phyloP scores from a whole-genome alignment of 2,888 invertebrate species.

The Napeogenes sylphis region DNA sequence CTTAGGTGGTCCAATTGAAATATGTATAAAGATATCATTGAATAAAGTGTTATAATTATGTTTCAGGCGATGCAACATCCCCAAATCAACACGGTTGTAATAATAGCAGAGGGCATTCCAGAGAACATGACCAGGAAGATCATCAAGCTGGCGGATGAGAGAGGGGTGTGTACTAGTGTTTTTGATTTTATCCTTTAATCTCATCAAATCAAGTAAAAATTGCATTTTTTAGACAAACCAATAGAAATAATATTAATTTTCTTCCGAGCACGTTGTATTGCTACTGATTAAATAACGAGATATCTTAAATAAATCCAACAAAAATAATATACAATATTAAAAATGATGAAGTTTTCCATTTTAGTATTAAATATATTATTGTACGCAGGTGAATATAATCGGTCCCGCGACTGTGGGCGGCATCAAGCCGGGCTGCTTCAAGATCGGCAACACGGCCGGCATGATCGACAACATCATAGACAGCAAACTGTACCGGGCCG shows the following conservation, averaged over 20 bases:
- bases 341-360: too few relatives aligned
- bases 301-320: too few relatives aligned
- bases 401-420: constrained; percentile 98
- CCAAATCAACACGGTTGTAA: constrained; percentile 96
- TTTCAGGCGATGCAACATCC: constrained; percentile 93
- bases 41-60: too few relatives aligned
- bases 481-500: constrained; percentile 97
- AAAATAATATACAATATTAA: too few relatives aligned
- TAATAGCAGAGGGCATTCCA: constrained; percentile 99
- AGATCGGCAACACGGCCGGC: constrained; percentile 99
- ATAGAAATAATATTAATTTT: too few relatives aligned
- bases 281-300: too few relatives aligned
- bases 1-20: too few relatives aligned
- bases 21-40: too few relatives aligned
- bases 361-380: background rate
- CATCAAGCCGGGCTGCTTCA: constrained; percentile 98
- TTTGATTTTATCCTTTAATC: too few relatives aligned
- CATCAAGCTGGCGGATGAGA: constrained; percentile 88
- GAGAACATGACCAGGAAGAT: constrained; percentile 98
- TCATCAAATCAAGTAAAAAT: too few relatives aligned
- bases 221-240: too few relatives aligned
- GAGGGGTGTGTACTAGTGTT: constrained; percentile 79
- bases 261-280: too few relatives aligned
- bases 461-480: constrained; percentile 99
- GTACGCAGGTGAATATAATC: constrained; percentile 82